Conservation (phyloP, 1,140 invertebrate genomes). For the Apolygus lucorum region DNA sequence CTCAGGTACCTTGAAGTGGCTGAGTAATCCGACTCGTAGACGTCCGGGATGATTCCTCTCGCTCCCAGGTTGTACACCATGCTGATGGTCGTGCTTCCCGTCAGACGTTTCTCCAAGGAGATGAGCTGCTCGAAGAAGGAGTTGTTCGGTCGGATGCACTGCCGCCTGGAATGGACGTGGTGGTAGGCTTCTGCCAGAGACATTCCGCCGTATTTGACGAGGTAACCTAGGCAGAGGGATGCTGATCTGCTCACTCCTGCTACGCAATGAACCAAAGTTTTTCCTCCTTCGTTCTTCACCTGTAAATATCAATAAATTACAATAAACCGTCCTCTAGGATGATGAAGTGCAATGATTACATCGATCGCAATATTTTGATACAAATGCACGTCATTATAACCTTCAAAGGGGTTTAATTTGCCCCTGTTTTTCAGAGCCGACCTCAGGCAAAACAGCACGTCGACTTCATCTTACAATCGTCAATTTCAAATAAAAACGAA, state of each 20-base stretch:
- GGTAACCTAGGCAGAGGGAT: conserved; percentile 74
- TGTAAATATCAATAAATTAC: too few species aligned
- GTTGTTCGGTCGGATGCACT: conserved; percentile 77
- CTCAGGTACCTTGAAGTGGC: conserved; percentile 28
- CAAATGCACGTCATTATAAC: too few species aligned
- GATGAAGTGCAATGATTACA: too few species aligned
- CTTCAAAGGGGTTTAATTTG: too few species aligned
- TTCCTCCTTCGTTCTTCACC: conserved; percentile 55
- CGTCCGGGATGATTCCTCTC: conserved; percentile 43
- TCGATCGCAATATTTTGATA: too few species aligned
- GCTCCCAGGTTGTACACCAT: conserved; percentile 41
- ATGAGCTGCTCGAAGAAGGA: conserved; percentile 85
- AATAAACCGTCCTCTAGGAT: too few species aligned
- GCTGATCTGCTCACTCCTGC: conserved; percentile 83
- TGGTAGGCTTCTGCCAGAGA: conserved; percentile 67
- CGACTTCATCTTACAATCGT: too few species aligned
- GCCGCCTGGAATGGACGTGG: conserved; percentile 56
- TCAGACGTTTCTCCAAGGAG: conserved; percentile 59
- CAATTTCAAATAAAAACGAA: too few species aligned
- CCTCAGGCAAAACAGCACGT: too few species aligned
- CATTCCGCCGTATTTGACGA: conserved; percentile 75
- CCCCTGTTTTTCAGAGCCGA: too few species aligned
- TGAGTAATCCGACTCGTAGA: conserved; percentile 38
- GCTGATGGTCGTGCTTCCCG: conserved; percentile 43
- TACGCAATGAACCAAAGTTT: conserved; percentile 77